A percentile compares a stretch with the other conserved stretches of the same genome.
These are phyloP conservation scores for Lepidothrix coronata DNA, from an alignment of 2,113 vertebrate genomes.

Conservation along the genomic window DNA sequence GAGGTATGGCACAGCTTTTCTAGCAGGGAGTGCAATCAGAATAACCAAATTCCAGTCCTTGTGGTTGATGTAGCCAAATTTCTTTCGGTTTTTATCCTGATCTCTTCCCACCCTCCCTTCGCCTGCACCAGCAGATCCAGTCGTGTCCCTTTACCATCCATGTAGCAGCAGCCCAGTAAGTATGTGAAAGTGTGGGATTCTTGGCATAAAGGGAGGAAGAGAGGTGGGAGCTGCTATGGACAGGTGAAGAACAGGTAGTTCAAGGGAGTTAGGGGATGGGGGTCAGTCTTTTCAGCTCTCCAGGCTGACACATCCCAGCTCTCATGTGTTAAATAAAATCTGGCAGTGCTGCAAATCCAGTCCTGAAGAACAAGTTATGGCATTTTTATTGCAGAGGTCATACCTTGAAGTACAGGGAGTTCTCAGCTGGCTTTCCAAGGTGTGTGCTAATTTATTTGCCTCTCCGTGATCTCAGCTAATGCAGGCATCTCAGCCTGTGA, in stretches of 20 bases:
- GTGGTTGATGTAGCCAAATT: not conserved
- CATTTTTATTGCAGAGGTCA: not conserved
- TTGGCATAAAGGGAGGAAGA: not conserved
- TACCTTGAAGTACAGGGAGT: not conserved
- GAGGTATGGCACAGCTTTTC: not conserved
- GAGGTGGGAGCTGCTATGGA: not conserved
- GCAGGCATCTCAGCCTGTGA: not conserved
- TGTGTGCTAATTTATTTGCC: not conserved
- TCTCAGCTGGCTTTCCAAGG: not conserved
- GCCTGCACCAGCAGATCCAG: not conserved
- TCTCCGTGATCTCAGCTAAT: not conserved
- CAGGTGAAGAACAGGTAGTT: not conserved
- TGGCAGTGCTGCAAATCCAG: not conserved
- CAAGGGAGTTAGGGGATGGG: not conserved
- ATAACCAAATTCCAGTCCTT: not conserved
- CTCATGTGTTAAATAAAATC: not conserved
- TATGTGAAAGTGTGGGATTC: not conserved
- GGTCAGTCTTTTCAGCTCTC: not conserved
- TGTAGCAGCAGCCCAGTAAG: not conserved
- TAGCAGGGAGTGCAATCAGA: not conserved
- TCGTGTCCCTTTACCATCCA: accelerated
- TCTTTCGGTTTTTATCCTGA: not conserved
- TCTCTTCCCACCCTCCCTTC: not conserved
- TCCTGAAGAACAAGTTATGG: not conserved
- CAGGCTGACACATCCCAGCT: not conserved